Base-by-base conservation (phyloP, 2,888 invertebrate species). In the Malthinus seriepunctatus region DNA sequence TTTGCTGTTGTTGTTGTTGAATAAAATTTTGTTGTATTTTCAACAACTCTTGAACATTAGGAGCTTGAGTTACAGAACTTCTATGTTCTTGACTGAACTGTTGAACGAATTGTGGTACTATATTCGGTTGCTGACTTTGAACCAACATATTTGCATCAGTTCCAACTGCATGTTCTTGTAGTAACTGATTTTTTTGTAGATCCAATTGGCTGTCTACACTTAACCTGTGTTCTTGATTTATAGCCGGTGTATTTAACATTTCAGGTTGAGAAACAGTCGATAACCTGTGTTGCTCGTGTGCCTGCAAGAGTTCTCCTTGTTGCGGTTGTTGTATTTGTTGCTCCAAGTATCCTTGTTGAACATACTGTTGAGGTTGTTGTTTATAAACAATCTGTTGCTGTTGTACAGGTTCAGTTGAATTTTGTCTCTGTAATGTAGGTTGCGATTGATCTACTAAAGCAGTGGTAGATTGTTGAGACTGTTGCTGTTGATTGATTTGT, bases 251-350 rank as follows among this genome's bases (percentile, higher is more conserved):
- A 34, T 63, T 75, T 35, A 75, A 59, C 49, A 77, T 46, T 48
- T 78, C 78, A 0, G 78, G 76, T 61, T 78, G 78, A 0, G 78
- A 76, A 12, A 77, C 74, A 33, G 75, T 76, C 3, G 76, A 75
- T 11, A 77, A 59, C 39, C 77, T 70, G 50, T 77, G 76, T 54
- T 73, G 72, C 15, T 73, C 73, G 49, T 71, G 71, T n/a, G 71
- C 65, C 56, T 73, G 72, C 60, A 66, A 32, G 45, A 64, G 56
- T 33, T 66, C 65, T 1, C 63, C 63, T 38, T 80, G 80, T 44
- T 78, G 76, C 2, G 78, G 76, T 42, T 64, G 66, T 34, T 76
- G 75, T 32, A 59, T 12, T n/a, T 42, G 49, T 8, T 45, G 47
- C 12, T 56, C 61, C 6, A 58, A 37, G 34, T 46, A 56, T 4